Base-by-base conservation (phyloP, 2,888 invertebrate species). In the Orchesellides sinensis region DNA sequence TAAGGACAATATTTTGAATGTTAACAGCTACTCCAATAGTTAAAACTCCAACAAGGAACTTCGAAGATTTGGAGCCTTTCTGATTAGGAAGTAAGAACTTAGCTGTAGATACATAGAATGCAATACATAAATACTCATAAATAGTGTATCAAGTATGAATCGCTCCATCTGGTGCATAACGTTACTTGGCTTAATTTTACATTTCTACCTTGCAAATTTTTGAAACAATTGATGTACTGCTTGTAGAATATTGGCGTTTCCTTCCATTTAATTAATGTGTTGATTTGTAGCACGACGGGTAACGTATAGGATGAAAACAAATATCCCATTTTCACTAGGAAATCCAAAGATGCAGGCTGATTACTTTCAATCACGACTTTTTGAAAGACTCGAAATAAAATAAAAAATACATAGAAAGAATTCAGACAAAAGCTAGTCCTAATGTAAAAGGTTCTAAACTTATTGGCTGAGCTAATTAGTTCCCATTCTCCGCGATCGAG, bases 311-410 rank as follows among this genome's bases (percentile, higher is more conserved):
- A 29, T 0, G 23, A 61, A 54, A 78, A 52, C 10, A 70, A 29
- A 19, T 78, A 78, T 2, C 63, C 78, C 78, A 78, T 78, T 29
- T 47, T 61, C 29, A 78, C 70, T 6, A 61, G 19, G 40, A 70
- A 78, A 8, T 19, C 6, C 10, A 77, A 12, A 12, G 69, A 59
- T 19, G 56, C 27, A 12, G 47, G 8, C 6, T 68, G n/a, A 0
- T 0, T 0, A 14, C 8, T 19, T 25, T 25, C 54, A 54, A 49
- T 1, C 0, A 35, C 56, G 4, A 35, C 10, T n/a, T 78, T 78
- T 32, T 78, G 47, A 47, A 78, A 14, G 2, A 78, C 49, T 10
- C 78, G 56, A 29, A 61, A 69, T 10, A 19, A 1, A 25, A 78
- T 45, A 17, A 69, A 78, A 14, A 59, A 4, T 0, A 69, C 25